These are phyloP conservation scores for Rhynchonema sp. DNA, from an alignment of 2,888 invertebrate genomes.

Conservation along the genomic window DNA sequence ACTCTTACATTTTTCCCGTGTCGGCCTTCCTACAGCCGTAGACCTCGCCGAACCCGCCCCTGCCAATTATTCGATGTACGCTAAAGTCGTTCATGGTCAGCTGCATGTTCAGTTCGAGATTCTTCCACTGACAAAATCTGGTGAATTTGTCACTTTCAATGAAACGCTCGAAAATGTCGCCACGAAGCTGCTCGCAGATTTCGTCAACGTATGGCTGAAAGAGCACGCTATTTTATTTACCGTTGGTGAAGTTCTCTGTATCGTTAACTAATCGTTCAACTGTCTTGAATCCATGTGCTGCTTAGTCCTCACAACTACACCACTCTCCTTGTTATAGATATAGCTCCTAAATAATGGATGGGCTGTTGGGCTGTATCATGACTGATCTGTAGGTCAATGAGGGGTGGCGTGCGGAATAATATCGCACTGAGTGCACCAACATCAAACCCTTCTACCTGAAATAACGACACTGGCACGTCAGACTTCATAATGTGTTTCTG, in stretches of 20 bases:
- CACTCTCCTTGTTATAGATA: too few relatives aligned
- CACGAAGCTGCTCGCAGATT: slow-evolving; percentile 89
- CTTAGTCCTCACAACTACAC: not conserved
- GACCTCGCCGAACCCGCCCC: slow-evolving; percentile 97
- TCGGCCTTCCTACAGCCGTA: slow-evolving; percentile 98
- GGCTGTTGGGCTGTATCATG: too few relatives aligned
- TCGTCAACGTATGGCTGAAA: slow-evolving; percentile 97
- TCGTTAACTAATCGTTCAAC: too few relatives aligned
- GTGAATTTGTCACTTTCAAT: slow-evolving; percentile 99
- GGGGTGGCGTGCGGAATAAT: too few relatives aligned
- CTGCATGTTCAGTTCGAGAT: slow-evolving; percentile 97
- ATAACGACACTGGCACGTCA: slow-evolving; percentile 86
- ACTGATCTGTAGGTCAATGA: too few relatives aligned
- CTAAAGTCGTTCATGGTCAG: slow-evolving; percentile 99
- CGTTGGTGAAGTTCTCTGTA: not conserved
- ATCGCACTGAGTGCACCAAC: too few relatives aligned
- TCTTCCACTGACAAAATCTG: slow-evolving; percentile 99
- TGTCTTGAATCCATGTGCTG: too few relatives aligned
- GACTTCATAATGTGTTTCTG: slow-evolving; percentile 91
- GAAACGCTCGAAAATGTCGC: slow-evolving; percentile 89
- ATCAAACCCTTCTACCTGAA: too few relatives aligned
- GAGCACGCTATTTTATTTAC: slow-evolving; percentile 11
- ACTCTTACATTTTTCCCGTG: slow-evolving; percentile 91
- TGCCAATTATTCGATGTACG: slow-evolving; percentile 95
- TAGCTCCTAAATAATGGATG: too few relatives aligned